These are phyloP conservation scores for Saguinus imperator DNA, from an alignment of 2,113 vertebrate species.

Conservation along the genomic window DNA sequence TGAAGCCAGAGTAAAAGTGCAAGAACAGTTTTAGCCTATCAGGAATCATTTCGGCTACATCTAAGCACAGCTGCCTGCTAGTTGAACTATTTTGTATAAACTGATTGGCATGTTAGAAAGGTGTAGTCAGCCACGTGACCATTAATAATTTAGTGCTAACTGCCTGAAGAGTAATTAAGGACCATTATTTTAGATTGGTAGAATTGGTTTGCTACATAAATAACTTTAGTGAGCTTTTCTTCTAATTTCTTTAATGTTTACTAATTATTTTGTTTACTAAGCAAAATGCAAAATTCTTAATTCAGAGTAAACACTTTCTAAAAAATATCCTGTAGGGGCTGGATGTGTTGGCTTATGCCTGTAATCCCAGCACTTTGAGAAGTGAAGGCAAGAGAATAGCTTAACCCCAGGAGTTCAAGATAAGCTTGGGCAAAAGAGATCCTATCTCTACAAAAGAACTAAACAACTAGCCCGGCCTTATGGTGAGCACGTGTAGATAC, in stretches of 20 bases:
- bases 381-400: too few species aligned
- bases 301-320: background rate
- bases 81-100: background rate
- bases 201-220: background rate
- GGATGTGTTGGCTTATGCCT: too few species aligned
- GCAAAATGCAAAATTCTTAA: background rate
- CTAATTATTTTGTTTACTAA: slow-evolving; percentile 40
- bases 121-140: background rate
- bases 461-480: too few species aligned
- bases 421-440: too few species aligned
- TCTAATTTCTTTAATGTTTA: slow-evolving; percentile 24
- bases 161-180: background rate
- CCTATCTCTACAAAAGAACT: too few species aligned
- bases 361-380: too few species aligned
- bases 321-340: background rate
- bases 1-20: background rate
- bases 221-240: background rate
- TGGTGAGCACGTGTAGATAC: too few species aligned
- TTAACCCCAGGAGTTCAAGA: too few species aligned
- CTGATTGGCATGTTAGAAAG: background rate
- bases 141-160: slow-evolving; percentile 31
- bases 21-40: background rate
- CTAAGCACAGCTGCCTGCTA: background rate
- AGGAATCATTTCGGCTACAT: slow-evolving; percentile 7
- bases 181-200: background rate